Evolutionary conservation across 2,888 invertebrate species (phyloP).

Genomic region (Campoletis raptor): DNA sequence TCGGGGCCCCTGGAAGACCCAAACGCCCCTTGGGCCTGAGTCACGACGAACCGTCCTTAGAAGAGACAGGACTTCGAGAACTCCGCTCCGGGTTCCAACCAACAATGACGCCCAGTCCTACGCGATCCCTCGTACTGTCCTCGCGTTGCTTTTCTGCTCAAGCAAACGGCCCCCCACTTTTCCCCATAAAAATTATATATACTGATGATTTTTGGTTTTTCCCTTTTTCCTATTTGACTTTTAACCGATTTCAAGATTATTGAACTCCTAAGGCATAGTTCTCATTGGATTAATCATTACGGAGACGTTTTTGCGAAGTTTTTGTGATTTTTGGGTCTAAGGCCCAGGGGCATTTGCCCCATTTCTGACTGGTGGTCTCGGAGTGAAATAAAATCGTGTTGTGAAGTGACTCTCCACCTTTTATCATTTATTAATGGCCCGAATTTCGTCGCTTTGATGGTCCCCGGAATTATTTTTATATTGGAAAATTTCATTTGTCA

Average conservation of each 20-base stretch:
- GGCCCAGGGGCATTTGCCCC: not conserved
- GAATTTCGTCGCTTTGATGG: not conserved
- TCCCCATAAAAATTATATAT: not conserved
- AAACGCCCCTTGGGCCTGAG: constrained; percentile 62
- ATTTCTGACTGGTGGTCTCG: not conserved
- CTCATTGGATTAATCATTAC: not conserved
- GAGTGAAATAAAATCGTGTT: not conserved
- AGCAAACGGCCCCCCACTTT: not conserved
- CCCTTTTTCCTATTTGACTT: not conserved
- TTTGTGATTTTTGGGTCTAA: not conserved
- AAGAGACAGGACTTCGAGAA: constrained; percentile 80
- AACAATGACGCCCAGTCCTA: constrained; percentile 84
- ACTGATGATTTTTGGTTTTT: not conserved
- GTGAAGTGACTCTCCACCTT: not conserved
- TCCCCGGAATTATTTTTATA: not conserved
- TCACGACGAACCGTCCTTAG: constrained; percentile 78
- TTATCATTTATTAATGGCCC: not conserved
- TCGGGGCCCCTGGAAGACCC: constrained; percentile 11
- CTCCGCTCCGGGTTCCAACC: constrained; percentile 75
- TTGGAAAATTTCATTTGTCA: constrained; percentile 7
- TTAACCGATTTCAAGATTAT: not conserved
- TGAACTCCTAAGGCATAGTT: not conserved
- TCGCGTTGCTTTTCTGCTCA: constrained; percentile 56
- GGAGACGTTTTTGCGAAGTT: not conserved
- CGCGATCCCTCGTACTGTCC: constrained; percentile 77